Evolutionary conservation across 30 jellyfish, hydroid and myxozoan species (phyloP), one percentile per base, ranked within the genome.

Genomic region (Kudoa iwatai): DNA sequence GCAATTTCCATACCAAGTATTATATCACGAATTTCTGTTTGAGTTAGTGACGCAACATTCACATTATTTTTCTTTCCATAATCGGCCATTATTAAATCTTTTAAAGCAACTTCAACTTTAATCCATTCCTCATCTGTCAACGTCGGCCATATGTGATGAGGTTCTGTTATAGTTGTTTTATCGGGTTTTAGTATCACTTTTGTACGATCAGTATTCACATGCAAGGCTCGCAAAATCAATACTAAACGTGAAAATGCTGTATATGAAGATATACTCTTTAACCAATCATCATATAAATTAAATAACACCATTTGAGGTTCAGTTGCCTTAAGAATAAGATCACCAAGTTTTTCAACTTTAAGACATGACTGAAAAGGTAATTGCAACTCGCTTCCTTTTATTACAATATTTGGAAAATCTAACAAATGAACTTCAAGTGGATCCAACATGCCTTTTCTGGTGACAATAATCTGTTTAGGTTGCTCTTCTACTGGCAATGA

Each of bases 401-500:
- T 77, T 43, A 77, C 96, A 40, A 77, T 77, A 64, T 77, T 77
- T 21, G 96, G 96, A 61, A 77, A 77, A 43, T 77, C 96, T 46
- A 77, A 54, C 64, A 77, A 40, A 62, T 77, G 96, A n/a, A 77
- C 96, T 88, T 77, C 96, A n/a, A 77, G 85, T 1, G 96, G 96
- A 49, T 77, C 96, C 83, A 77, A 57, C 96, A 77, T 77, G 32
- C 96, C 96, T 39, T 77, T 77, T 21, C 96, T 49, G 0, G 96
- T 77, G 45, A 77, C 96, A 44, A 77, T 77, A 42, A 77, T 77
- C 54, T 77, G 96, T 45, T 77, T 77, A 2, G 96, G 96, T 38
- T 77, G 96, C 47, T 77, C 96, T 43, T 77, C 96, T 17, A 77
- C 96, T 4, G 96, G 96, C 45, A 77, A 50, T 0, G 96, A 77